Conservation (phyloP, 2,888 invertebrate genomes). For the Caenorhabditis sulstoni region DNA sequence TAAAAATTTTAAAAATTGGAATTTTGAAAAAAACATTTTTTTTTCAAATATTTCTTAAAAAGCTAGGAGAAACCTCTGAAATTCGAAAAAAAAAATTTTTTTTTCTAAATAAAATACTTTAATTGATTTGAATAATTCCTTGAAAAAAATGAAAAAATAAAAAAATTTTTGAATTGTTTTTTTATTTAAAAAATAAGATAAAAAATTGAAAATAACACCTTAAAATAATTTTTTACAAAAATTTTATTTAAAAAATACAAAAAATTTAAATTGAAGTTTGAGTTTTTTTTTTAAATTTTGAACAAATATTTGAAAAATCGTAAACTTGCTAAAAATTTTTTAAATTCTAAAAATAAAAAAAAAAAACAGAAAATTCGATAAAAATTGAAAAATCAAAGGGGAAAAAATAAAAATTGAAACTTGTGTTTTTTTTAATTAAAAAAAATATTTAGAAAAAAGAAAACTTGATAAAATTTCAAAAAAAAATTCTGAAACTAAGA, state of each 20-base stretch:
- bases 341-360: neutral
- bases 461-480: neutral
- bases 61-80: no score
- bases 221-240: no score
- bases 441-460: neutral
- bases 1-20: constrained; percentile 8
- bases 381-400: neutral
- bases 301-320: no score
- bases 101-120: neutral
- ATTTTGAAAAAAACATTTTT: neutral
- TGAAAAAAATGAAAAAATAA: no score
- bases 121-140: no score
- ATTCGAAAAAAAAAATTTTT: neutral
- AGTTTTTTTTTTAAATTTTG: no score
- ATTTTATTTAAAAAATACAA: no score
- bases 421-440: neutral
- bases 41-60: no score
- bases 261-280: no score
- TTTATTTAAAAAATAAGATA: neutral
- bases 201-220: no score
- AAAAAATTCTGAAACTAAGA: neutral
- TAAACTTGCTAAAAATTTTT: neutral
- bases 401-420: neutral
- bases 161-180: no score
- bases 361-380: neutral